Evolutionary conservation across 2,888 invertebrate species (phyloP), one percentile per base, ranked within the genome.

Genomic region (Charanyca ferruginea): DNA sequence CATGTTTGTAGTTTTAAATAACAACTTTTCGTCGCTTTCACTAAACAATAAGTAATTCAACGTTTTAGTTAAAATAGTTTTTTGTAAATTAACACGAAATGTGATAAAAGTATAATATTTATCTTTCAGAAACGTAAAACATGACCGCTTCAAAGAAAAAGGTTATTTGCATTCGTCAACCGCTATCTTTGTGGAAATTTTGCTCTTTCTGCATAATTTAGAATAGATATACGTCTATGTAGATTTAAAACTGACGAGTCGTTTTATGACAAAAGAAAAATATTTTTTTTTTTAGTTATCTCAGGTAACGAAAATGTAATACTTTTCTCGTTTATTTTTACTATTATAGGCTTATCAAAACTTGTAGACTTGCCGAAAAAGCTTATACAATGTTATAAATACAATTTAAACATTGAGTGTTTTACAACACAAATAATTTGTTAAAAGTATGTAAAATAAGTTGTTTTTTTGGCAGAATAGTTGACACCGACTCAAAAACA

Each of bases 131-230:
- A 11, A 16, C 13, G n/a, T 42, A 38, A 11, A 28, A 16, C 35
- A 32, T 38, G n/a, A 16, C 11, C 20, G 9, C 25, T 48, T 63
- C 32, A 57, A 47, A 63, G 51, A 49, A 53, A 45, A 41, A 54
- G 13, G 18, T 51, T 55, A 55, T 52, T 63, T 63, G 22, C 45
- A 63, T 71, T 55, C 41, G 25, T 35, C 63, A 41, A 32, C 13
- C 11, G 6, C 23, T n/a, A n/a, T 54, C 20, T 38, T 9, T 42
- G 25, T 18, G 20, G 13, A 55, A 53, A 55, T 53, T 16, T 3
- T 53, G 22, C 32, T 25, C 11, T 35, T 32, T 25, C 44, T 70
- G 38, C 16, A 44, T 44, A 48, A 69, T 54, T 49, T 41, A 20
- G 3, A 41, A 38, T 49, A 32, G 13, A 68, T 23, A 25, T 23